A percentile compares a stretch with the other conserved stretches of the same genome.
Evolutionary conservation across 2,888 invertebrate species (phyloP).

Genomic region (Blastobasis adustella): DNA sequence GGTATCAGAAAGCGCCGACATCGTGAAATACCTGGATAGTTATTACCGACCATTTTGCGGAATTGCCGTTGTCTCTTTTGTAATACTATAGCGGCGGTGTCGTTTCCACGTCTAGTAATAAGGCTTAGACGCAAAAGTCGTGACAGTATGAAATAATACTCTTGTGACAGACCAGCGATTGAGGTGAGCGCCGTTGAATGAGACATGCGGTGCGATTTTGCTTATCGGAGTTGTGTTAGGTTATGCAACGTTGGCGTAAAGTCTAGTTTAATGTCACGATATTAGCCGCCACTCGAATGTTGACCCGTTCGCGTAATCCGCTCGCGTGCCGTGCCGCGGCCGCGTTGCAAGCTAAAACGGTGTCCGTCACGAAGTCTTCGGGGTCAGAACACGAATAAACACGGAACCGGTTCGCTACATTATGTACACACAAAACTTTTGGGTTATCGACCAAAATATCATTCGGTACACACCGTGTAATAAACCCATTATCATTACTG

Average conservation of each 20-base stretch:
- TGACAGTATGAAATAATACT: slow-evolving; percentile 46
- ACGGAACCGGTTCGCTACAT: slow-evolving; percentile 37
- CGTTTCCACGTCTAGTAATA: slow-evolving; percentile 41
- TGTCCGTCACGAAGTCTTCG: slow-evolving; percentile 49
- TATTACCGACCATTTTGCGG: slow-evolving; percentile 35
- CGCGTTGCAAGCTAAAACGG: slow-evolving; percentile 28
- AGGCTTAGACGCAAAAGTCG: slow-evolving; percentile 36
- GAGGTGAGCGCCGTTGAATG: slow-evolving; percentile 31
- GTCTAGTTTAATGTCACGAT: slow-evolving; percentile 41
- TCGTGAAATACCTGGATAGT: slow-evolving; percentile 30
- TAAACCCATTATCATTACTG: no score
- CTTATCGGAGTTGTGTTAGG: slow-evolving; percentile 37
- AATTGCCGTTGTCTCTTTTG: slow-evolving; percentile 37
- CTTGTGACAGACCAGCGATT: slow-evolving; percentile 36
- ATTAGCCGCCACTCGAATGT: slow-evolving; percentile 38
- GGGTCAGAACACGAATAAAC: slow-evolving; percentile 48
- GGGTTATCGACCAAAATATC: no score
- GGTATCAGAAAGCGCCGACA: slow-evolving; percentile 32
- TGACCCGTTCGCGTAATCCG: slow-evolving; percentile 46
- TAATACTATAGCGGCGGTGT: slow-evolving; percentile 39
- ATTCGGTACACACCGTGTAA: no score
- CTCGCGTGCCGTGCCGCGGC: slow-evolving; percentile 41
- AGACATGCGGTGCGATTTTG: slow-evolving; percentile 25
- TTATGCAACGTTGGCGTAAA: slow-evolving; percentile 19
- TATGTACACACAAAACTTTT: no score